These are phyloP conservation scores for Sisor rabdophorus DNA, from an alignment of 2,113 vertebrate species.

Conservation along the genomic window DNA sequence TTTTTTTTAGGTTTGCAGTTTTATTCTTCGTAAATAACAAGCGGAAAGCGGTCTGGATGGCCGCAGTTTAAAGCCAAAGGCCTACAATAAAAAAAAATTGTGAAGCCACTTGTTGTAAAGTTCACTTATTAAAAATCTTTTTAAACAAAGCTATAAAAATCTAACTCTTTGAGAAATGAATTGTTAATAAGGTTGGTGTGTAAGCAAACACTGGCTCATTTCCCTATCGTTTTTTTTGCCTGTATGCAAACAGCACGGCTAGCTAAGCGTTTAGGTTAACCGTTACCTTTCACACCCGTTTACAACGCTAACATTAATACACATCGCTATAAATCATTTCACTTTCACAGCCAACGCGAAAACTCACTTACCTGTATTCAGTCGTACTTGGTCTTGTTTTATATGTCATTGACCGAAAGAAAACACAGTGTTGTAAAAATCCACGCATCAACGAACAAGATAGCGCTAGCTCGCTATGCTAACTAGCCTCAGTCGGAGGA, in stretches of 20 bases:
- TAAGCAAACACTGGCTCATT: background rate
- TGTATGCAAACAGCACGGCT: slow-evolving; percentile 45
- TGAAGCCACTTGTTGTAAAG: too few species aligned
- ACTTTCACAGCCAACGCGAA: background rate
- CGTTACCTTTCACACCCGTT: slow-evolving; percentile 31
- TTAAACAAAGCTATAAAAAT: background rate
- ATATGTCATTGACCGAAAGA: slow-evolving; percentile 73
- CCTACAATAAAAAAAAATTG: too few species aligned
- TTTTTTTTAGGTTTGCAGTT: too few species aligned
- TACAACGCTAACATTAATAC: slow-evolving; percentile 14
- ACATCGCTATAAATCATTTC: background rate
- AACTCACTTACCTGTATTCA: slow-evolving; percentile 65
- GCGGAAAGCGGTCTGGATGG: background rate
- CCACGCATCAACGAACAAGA: slow-evolving; percentile 72
- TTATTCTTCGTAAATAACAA: background rate
- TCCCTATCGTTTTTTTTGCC: slow-evolving; percentile 26
- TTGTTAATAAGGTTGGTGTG: background rate
- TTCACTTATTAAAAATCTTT: too few species aligned
- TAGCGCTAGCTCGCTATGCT: slow-evolving; percentile 68
- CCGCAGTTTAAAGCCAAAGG: slow-evolving; percentile 8
- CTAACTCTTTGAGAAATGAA: too few species aligned
- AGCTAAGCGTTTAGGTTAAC: slow-evolving; percentile 19
- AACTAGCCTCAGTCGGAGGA: slow-evolving; percentile 66
- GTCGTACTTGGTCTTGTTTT: slow-evolving; percentile 64
- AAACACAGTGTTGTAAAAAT: slow-evolving; percentile 61